Evolutionary conservation across 2,797 vertebrate species (phyloP).

Genomic region (Scyliorhinus canicula): DNA sequence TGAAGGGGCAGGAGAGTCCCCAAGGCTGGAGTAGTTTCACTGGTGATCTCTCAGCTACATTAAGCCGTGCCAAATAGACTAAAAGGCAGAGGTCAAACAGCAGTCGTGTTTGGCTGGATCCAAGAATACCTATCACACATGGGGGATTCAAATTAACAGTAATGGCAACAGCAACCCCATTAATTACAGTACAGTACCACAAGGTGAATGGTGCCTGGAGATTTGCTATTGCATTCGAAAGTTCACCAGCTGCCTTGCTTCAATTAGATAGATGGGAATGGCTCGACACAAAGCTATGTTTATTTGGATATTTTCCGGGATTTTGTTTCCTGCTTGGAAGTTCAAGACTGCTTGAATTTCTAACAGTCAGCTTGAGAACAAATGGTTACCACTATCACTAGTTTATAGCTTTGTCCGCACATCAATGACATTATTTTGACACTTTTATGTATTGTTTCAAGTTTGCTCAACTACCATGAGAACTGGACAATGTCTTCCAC

Average conservation of each 20-base stretch:
- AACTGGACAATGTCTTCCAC: not conserved
- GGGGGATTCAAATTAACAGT: not conserved
- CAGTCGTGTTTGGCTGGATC: not conserved
- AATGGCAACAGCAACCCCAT: not conserved
- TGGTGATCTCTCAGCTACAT: not conserved
- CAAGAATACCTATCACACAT: not conserved
- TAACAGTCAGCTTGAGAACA: not conserved
- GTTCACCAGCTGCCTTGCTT: not conserved
- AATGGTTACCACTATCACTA: not conserved
- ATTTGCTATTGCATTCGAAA: not conserved
- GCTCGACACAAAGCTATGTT: not conserved
- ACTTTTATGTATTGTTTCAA: not conserved
- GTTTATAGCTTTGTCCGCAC: not conserved
- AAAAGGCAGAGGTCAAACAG: not conserved
- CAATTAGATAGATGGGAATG: not conserved
- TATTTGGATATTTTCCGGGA: not conserved
- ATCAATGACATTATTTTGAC: not conserved
- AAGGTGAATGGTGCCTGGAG: not conserved
- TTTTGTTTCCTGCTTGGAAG: not conserved
- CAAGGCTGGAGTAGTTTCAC: not conserved
- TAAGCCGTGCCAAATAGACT: not conserved
- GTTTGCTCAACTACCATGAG: not conserved
- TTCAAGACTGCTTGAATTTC: not conserved
- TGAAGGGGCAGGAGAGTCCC: not conserved
- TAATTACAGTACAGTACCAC: not conserved